A percentile compares a stretch with the other conserved stretches of the same genome.
Conservation (phyloP, 92 coral and sea anemone species). For the Meandrina meandrites region DNA sequence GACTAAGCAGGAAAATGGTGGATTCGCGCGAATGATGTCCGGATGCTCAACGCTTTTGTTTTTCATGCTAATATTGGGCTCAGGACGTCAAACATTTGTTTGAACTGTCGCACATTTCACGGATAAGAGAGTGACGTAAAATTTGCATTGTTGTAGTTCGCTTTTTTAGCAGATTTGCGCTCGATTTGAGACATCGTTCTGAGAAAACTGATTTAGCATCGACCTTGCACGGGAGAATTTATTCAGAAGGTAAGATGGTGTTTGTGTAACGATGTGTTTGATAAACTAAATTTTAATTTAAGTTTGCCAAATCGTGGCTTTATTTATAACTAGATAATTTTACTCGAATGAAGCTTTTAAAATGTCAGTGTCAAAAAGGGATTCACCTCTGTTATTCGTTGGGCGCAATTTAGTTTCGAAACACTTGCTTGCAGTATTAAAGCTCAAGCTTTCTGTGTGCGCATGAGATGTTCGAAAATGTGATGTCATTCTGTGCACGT, state of each 20-base stretch:
- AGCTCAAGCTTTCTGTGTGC: background rate
- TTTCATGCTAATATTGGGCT: conserved; percentile 28
- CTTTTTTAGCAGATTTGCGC: background rate
- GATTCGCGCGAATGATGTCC: background rate
- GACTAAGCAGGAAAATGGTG: conserved; percentile 1
- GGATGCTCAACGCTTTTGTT: conserved; percentile 5
- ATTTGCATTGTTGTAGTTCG: background rate
- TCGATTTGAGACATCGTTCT: background rate
- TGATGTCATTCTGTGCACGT: background rate
- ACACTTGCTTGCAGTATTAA: background rate
- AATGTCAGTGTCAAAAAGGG: background rate
- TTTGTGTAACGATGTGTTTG: background rate
- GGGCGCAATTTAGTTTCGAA: background rate
- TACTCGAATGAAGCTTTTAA: background rate
- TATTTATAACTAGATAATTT: background rate
- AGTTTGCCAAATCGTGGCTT: background rate
- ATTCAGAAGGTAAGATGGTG: background rate
- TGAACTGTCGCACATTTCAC: conserved; percentile 27
- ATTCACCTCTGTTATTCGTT: background rate
- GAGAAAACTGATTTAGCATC: background rate
- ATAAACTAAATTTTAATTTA: background rate
- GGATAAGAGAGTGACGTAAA: conserved; percentile 20
- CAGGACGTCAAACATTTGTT: conserved; percentile 26
- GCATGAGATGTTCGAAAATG: background rate
- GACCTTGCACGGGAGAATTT: background rate